Percentiles rank a stretch among this genome's conserved stretches.
Conservation (phyloP, 37 sponge, comb jelly and placozoan species). For the Aplysina aerophoba region DNA sequence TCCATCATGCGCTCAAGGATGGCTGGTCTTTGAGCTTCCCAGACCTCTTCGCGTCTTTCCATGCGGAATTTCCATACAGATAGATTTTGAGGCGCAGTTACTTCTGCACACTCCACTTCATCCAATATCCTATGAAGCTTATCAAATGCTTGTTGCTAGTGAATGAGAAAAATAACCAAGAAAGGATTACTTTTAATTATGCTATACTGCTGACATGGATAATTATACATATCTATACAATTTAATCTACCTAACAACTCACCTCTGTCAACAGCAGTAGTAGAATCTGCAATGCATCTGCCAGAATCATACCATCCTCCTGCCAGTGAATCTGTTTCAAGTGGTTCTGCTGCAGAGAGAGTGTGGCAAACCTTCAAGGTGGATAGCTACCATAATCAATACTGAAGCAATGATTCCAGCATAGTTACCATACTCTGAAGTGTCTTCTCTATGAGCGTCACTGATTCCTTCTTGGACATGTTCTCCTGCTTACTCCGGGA, state of each 20-base stretch:
- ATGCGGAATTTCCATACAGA: constrained; percentile 10
- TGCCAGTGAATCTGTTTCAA: constrained; percentile 3
- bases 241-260: constrained; percentile 6
- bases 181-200: background rate
- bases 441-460: background rate
- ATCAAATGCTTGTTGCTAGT: background rate
- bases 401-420: constrained; percentile 5
- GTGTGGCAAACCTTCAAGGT: background rate
- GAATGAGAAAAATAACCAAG: background rate
- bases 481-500: background rate
- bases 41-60: constrained; percentile 14
- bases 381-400: background rate
- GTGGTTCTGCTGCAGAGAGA: constrained; percentile 5
- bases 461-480: background rate
- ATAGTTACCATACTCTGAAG: constrained; percentile 15
- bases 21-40: constrained; percentile 28
- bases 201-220: background rate
- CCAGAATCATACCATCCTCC: background rate
- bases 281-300: background rate
- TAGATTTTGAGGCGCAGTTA: background rate
- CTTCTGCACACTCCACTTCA: constrained; percentile 17
- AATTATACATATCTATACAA: background rate
- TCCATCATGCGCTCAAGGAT: constrained; percentile 12
- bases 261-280: constrained; percentile 27
- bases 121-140: constrained; percentile 1